These are phyloP conservation scores for Popillia japonica DNA, from an alignment of 1,140 invertebrate species.

Conservation along the genomic window DNA sequence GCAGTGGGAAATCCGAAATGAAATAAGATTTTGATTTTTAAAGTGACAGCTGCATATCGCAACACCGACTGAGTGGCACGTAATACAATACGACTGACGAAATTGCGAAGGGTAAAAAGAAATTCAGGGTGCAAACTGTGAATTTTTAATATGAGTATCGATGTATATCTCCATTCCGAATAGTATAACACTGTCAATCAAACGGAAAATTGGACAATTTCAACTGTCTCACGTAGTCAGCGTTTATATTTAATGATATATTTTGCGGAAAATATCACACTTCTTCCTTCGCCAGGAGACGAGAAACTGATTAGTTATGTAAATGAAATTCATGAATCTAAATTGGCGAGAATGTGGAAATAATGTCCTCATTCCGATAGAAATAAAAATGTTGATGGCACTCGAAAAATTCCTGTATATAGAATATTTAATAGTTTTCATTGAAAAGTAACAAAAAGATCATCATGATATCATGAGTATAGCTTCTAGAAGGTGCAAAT, in stretches of 20 bases:
- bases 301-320: neutral
- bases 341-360: neutral
- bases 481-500: too few relatives aligned
- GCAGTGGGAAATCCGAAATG: neutral
- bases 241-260: constrained; percentile 30
- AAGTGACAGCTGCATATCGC: neutral
- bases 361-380: neutral
- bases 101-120: neutral
- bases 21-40: constrained; percentile 31
- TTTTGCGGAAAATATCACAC: neutral
- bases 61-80: neutral
- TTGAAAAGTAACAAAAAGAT: too few relatives aligned
- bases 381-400: neutral
- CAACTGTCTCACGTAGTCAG: neutral
- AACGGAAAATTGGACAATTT: neutral
- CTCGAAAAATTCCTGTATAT: neutral
- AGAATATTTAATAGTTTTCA: too few relatives aligned
- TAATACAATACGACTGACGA: neutral
- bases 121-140: neutral
- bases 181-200: constrained; percentile 21
- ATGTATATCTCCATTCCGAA: constrained; percentile 20
- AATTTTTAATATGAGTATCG: constrained; percentile 21
- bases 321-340: neutral
- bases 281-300: neutral
- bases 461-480: too few relatives aligned